A percentile compares a stretch with the other conserved stretches of the same genome.
Conservation (phyloP, 64 coral and sea anemone species). For the Acropora yongei region DNA sequence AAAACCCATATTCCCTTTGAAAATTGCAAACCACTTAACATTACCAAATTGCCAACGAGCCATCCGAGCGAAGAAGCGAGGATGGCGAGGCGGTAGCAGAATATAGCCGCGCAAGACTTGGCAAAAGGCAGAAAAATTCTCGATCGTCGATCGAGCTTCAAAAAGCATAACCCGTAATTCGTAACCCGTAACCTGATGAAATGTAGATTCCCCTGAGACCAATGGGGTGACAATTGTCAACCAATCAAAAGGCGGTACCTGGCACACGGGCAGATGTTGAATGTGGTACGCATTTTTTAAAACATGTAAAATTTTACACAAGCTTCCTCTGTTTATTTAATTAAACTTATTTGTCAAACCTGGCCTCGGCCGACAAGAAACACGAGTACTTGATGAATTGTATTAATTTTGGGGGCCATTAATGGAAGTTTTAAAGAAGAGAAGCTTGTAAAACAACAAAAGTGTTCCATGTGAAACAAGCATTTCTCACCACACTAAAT, state of each 20-base stretch:
- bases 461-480: conserved; percentile 11
- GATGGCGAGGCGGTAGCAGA: neutral
- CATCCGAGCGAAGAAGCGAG: conserved; percentile 4
- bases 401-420: too few species aligned
- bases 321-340: conserved; percentile 4
- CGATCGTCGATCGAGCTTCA: neutral
- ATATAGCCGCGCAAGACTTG: neutral
- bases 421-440: too few species aligned
- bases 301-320: neutral
- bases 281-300: neutral
- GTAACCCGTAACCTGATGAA: neutral
- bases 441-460: neutral
- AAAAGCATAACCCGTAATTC: neutral
- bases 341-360: neutral
- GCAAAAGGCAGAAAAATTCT: neutral
- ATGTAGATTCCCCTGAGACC: neutral
- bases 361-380: too few species aligned
- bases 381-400: too few species aligned
- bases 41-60: neutral
- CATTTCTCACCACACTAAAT: neutral
- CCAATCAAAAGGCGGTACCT: neutral
- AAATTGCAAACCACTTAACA: conserved; percentile 4
- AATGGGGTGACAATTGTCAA: neutral
- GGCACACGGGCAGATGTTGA: neutral
- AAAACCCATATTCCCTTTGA: neutral